These are phyloP conservation scores for Nowickia ferox DNA, from an alignment of 2,888 invertebrate genomes.

Conservation along the genomic window DNA sequence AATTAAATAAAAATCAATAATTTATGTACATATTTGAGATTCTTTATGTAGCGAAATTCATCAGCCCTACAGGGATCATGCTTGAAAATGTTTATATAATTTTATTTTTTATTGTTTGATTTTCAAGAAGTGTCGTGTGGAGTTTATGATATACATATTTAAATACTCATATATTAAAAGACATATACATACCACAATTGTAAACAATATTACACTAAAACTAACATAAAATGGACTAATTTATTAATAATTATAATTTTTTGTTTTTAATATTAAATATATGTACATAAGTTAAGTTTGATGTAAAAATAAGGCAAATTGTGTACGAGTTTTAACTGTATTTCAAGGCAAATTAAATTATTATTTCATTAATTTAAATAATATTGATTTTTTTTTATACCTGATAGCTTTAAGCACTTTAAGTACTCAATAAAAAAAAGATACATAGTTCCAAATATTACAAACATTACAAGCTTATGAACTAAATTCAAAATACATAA, in stretches of 20 bases:
- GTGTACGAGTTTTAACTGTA: conserved; percentile 47
- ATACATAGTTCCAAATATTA: conserved; percentile 17
- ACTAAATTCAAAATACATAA: not conserved
- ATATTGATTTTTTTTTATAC: conserved; percentile 8
- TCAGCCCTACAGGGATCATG: no score
- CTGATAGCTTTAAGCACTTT: conserved; percentile 32
- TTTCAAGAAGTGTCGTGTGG: not conserved
- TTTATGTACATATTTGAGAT: no score
- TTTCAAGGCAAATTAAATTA: conserved; percentile 57
- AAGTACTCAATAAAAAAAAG: conserved; percentile 19
- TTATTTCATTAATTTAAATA: conserved; percentile 1
- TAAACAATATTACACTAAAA: conserved; percentile 23
- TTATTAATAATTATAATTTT: not conserved
- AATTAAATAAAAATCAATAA: no score
- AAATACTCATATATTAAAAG: no score
- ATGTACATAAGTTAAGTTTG: conserved; percentile 25
- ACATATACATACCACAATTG: not conserved
- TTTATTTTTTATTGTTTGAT: not conserved
- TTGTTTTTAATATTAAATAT: not conserved
- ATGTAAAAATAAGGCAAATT: conserved; percentile 64
- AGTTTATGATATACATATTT: no score
- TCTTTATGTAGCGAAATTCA: no score
- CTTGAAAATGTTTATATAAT: no score
- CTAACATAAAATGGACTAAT: conserved; percentile 56
- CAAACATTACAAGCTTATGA: conserved; percentile 10